A percentile compares a stretch with the other conserved stretches of the same genome.
phyloP scores from a whole-genome alignment of 2,888 invertebrate species.

The Belgica antarctica region DNA sequence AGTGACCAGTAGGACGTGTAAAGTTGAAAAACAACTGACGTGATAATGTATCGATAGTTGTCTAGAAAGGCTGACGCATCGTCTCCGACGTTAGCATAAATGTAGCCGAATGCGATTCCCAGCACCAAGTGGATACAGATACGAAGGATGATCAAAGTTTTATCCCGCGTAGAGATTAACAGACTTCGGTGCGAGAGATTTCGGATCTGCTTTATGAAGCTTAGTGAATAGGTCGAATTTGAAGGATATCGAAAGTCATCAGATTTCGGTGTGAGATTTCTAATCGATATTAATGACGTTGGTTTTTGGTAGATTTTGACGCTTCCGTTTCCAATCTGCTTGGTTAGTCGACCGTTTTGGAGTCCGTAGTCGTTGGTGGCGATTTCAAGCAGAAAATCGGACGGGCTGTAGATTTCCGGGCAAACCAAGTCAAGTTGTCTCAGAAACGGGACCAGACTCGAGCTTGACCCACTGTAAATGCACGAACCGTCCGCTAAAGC shows the following conservation, averaged over 20 bases:
- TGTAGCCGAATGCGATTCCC: constrained; percentile 75
- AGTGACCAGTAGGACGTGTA: constrained; percentile 90
- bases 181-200: constrained; percentile 62
- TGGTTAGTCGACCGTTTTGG: constrained; percentile 58
- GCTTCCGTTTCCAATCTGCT: constrained; percentile 64
- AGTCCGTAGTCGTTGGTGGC: constrained; percentile 75
- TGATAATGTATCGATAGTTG: constrained; percentile 87
- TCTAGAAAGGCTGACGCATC: constrained; percentile 79
- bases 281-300: neutral
- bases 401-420: constrained; percentile 87
- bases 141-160: constrained; percentile 72
- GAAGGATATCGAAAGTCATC: neutral
- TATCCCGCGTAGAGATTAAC: constrained; percentile 67
- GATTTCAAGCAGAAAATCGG: constrained; percentile 77
- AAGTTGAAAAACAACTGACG: constrained; percentile 90
- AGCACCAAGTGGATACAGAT: constrained; percentile 75
- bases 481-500: constrained; percentile 77
- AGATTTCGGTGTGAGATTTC: too few species aligned
- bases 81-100: constrained; percentile 83
- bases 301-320: constrained; percentile 58
- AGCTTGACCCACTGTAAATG: constrained; percentile 75
- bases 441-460: constrained; percentile 74
- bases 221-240: neutral
- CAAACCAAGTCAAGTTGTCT: constrained; percentile 69
- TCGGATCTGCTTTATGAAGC: neutral